Conservation (phyloP, 1,140 invertebrate genomes). For the Drosophila mayri region DNA sequence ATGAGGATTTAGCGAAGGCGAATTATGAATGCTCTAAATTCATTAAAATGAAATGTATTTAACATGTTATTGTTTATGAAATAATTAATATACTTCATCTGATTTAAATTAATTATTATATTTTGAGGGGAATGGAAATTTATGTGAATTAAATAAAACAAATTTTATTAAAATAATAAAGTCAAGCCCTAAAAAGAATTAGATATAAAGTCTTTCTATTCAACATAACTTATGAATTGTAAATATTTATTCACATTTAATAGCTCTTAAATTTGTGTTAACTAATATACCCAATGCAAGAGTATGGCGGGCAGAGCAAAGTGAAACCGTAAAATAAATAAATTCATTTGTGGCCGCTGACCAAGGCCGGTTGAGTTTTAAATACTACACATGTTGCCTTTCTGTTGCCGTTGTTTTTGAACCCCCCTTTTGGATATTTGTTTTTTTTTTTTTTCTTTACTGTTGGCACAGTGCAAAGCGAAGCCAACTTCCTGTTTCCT, state of each 20-base stretch:
- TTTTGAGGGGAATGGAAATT: background rate
- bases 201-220: no score
- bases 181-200: no score
- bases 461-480: constrained; percentile 25
- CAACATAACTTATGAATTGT: no score
- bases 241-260: background rate
- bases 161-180: background rate
- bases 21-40: constrained; percentile 6
- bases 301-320: constrained; percentile 1
- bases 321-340: constrained; percentile 72
- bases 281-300: background rate
- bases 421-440: background rate
- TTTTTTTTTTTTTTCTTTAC: no score
- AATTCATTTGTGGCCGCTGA: constrained; percentile 76
- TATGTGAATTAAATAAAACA: background rate
- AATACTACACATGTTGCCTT: constrained; percentile 80
- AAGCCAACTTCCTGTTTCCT: constrained; percentile 61
- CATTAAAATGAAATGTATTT: background rate
- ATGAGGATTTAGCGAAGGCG: background rate
- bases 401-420: background rate
- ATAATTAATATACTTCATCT: background rate
- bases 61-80: background rate
- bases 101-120: background rate
- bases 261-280: background rate
- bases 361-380: constrained; percentile 74